Base-by-base conservation (phyloP, 2,888 invertebrate species). In the Calephelis perditalis region DNA sequence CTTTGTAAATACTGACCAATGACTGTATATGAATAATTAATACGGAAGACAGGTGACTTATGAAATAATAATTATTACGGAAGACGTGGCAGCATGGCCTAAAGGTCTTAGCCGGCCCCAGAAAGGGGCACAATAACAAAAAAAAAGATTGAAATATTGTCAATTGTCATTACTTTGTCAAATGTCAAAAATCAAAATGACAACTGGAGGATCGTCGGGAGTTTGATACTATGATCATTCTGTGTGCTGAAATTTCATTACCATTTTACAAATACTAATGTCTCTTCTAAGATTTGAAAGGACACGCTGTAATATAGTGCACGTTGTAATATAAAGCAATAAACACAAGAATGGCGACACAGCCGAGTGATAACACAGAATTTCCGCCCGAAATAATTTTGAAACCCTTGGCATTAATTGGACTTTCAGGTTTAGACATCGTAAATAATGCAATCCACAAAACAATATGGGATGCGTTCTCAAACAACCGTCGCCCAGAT, bases 401-500 rank as follows among this genome's bases (percentile, higher is more conserved):
- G 69, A 94, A 95, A 77, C 96, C 99, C 44, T 92, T 96, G 76
- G 97, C 97, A 58, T 91, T 98, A 63, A 94, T 99, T 61, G 97
- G 96, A 44, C 92, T 99, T 60, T 94, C 96, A 66, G 99, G 99
- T 12, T 90, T 99, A 64, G 97, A 99, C 79, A 92, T 95, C 9
- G 89, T 93, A 47, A 95, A 95, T 77, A 98, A 97, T 89, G 93
- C 96, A 4, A 92, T 96, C 54, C 98, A 99, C 82, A 96, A 96
- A 78, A 93, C 96, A 57, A 95, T 99, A 79, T 98, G 98, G 98
- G 98, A 98, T 76, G 95, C 96, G 7, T 97, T 99, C 78, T 95
- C 94, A 69, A 94, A 94, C 75, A 96, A 96, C 79, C 92, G 97
- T 44, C 92, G 96, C 65, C 88, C 94, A 1, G 97, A 98, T 67